A percentile compares a stretch with the other conserved stretches of the same genome.
These are phyloP conservation scores for Aleiodes leptofemur DNA, from an alignment of 2,888 invertebrate genomes.

Conservation along the genomic window DNA sequence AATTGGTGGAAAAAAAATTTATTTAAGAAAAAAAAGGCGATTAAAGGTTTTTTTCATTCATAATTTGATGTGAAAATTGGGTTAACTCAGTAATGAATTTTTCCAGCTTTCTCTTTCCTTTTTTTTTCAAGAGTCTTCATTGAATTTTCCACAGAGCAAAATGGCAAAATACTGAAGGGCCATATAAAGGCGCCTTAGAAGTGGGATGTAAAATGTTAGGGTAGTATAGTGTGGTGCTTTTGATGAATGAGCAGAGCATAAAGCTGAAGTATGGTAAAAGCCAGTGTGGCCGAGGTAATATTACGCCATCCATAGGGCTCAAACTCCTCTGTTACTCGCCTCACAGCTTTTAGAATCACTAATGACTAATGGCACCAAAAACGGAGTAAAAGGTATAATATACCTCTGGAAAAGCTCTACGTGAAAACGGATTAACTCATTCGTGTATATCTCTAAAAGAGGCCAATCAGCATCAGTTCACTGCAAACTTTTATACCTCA, in stretches of 20 bases:
- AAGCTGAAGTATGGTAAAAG: constrained; percentile 73
- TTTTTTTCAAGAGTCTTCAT: constrained; percentile 5
- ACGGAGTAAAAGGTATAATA: constrained; percentile 31
- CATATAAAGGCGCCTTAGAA: constrained; percentile 28
- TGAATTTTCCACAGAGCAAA: constrained; percentile 14
- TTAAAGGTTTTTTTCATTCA: no score
- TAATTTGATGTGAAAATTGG: no score
- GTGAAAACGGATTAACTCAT: constrained; percentile 32
- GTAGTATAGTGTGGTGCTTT: constrained; percentile 57
- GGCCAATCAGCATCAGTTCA: constrained; percentile 24
- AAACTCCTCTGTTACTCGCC: constrained; percentile 26
- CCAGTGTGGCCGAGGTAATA: constrained; percentile 68
- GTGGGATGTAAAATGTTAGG: constrained; percentile 34
- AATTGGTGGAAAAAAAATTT: no score
- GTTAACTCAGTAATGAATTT: no score
- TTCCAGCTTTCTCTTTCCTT: no score
- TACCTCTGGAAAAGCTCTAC: constrained; percentile 27
- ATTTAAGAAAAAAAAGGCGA: no score
- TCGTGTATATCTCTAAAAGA: constrained; percentile 23
- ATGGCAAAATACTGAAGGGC: constrained; percentile 28
- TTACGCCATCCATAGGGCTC: constrained; percentile 59
- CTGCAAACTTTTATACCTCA: background rate
- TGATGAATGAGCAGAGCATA: constrained; percentile 72
- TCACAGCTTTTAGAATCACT: constrained; percentile 71
- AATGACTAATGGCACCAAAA: constrained; percentile 73